These are phyloP conservation scores for Villa cingulata DNA, from an alignment of 2,888 invertebrate species.

Conservation along the genomic window DNA sequence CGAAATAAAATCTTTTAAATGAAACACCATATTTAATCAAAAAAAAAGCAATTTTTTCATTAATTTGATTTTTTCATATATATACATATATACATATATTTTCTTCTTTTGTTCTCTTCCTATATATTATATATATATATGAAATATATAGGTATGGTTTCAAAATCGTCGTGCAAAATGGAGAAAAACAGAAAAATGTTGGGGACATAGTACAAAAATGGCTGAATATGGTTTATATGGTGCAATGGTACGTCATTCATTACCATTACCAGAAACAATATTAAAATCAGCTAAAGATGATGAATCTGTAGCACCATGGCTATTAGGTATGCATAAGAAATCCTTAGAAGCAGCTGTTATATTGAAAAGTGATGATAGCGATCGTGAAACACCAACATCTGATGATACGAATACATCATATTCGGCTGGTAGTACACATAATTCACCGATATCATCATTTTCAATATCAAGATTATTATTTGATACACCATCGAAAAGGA, in stretches of 20 bases:
- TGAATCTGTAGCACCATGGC: constrained; percentile 96
- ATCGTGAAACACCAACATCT: constrained; percentile 46
- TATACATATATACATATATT: too few relatives aligned
- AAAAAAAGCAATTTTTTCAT: too few relatives aligned
- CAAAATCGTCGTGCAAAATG: constrained; percentile 93
- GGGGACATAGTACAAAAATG: constrained; percentile 99
- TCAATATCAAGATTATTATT: constrained; percentile 33
- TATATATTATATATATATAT: constrained; percentile 17
- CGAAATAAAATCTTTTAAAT: too few relatives aligned
- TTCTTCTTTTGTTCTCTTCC: too few relatives aligned
- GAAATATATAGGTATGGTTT: constrained; percentile 96
- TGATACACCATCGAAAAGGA: constrained; percentile 22
- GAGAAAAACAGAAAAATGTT: constrained; percentile 99
- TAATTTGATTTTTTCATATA: too few relatives aligned
- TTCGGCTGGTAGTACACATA: constrained; percentile 35
- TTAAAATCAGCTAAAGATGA: constrained; percentile 94
- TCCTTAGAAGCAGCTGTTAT: constrained; percentile 95
- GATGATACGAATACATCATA: constrained; percentile 45
- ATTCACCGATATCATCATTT: constrained; percentile 36
- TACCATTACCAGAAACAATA: constrained; percentile 96
- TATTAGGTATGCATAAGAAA: constrained; percentile 94
- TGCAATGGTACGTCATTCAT: constrained; percentile 97
- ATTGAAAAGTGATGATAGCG: constrained; percentile 66
- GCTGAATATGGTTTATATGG: constrained; percentile 99
- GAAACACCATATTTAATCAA: too few relatives aligned